Base-by-base conservation (phyloP, 2,113 vertebrate genomes). In the Amblyornis subalaris region DNA sequence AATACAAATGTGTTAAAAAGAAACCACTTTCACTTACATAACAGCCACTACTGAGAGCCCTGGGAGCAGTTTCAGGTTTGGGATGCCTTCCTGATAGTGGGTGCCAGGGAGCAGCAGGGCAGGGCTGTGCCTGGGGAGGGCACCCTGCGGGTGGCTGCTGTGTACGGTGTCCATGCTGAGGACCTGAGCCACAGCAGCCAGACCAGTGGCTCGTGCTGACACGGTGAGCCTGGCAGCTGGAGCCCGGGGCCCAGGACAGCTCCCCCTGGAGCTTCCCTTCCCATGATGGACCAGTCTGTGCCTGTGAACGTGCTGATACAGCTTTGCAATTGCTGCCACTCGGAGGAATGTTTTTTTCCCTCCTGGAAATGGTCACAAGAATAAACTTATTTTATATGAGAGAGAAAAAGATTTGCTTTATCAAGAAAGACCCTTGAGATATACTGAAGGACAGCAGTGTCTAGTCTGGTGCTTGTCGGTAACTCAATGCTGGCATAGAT, bases 161-260 rank as follows among this genome's bases (percentile, higher is more conserved):
- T 3, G 47, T 20, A 24, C 0, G 0, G 7, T 6, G 54, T 28
- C 54, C 15, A 0, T 5, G 36, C 36, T 21, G 40, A 47, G 53
- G 15, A 54, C 25, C 29, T 47, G 23, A 3, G 5, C 29, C 62
- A 11, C 0, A 2, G 25, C 61, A 19, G 6, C 19, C 66, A 29
- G 29, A 15, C 55, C 48, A 2, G 42, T 1, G 10, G 40, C 70
- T 38, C 44, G 4, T 2, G 1, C 35, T 2, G 4, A 29, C 0
- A 0, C 22, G 29, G 21, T 5, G 14, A 67, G 38, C 18, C 51
- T 45, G 61, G 31, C 2, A 1, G 2, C 31, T 15, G 6, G 0
- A 9, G 18, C 14, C 58, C 62, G 45, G 8, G 8, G 42, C 25
- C 58, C 28, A 5, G 31, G n/a, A 21, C 48, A 42, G 28, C 53